phyloP scores from a whole-genome alignment of 2,113 vertebrate species.

The Austrofundulus limnaeus region DNA sequence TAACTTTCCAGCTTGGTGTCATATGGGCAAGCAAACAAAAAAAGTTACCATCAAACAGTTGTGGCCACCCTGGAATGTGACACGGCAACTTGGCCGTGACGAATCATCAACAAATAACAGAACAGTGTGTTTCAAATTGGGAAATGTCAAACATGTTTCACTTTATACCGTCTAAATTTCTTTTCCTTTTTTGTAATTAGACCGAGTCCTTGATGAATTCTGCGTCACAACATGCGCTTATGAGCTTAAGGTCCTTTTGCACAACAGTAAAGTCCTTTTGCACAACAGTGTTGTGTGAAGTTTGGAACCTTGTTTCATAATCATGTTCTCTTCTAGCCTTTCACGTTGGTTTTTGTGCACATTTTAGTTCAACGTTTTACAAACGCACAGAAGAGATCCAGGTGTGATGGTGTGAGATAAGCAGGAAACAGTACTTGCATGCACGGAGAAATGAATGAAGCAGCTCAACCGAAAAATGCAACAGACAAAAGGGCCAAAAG shows the following conservation, averaged over 20 bases:
- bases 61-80: background rate
- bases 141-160: background rate
- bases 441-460: background rate
- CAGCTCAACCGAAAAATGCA: background rate
- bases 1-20: background rate
- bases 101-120: background rate
- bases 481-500: background rate
- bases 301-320: slow-evolving; percentile 14
- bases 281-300: slow-evolving; percentile 1
- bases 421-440: slow-evolving; percentile 6
- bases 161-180: background rate
- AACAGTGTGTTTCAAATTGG: background rate
- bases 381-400: slow-evolving; percentile 40
- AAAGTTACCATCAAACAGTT: slow-evolving; percentile 1
- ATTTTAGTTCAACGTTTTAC: slow-evolving; percentile 44
- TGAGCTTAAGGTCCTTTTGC: slow-evolving; percentile 5
- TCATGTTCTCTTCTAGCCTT: slow-evolving; percentile 18
- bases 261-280: slow-evolving; percentile 2
- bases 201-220: background rate
- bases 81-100: background rate
- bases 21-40: background rate
- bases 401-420: slow-evolving; percentile 1
- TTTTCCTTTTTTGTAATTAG: background rate
- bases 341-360: slow-evolving; percentile 32
- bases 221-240: background rate